phyloP scores from a whole-genome alignment of 2,888 invertebrate species.

The Napeogenes sylphis region DNA sequence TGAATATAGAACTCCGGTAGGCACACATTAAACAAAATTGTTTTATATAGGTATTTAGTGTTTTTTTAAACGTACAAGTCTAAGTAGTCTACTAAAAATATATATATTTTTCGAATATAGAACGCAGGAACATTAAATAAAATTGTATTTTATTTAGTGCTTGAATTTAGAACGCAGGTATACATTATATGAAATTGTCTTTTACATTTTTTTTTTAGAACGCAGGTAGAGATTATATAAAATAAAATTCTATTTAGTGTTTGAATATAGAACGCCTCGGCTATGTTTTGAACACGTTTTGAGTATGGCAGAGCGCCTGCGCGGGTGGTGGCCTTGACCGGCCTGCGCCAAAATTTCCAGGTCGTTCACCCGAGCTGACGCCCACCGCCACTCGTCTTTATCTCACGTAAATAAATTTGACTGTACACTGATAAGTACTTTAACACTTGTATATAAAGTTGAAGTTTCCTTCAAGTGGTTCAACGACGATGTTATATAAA shows the following conservation, averaged over 20 bases:
- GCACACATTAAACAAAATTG: neutral
- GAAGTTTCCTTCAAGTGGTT: conserved; percentile 31
- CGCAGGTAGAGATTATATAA: too few relatives aligned
- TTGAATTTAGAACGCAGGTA: too few relatives aligned
- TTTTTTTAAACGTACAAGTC: too few relatives aligned
- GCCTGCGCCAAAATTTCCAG: conserved; percentile 77
- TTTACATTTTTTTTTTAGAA: too few relatives aligned
- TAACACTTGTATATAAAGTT: conserved; percentile 35
- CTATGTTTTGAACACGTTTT: conserved; percentile 8
- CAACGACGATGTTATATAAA: conserved; percentile 49
- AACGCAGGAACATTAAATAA: neutral
- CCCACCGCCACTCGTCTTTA: conserved; percentile 70
- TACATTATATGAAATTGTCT: too few relatives aligned
- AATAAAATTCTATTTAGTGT: neutral
- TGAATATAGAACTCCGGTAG: too few relatives aligned
- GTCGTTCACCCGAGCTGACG: conserved; percentile 70
- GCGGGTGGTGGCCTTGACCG: conserved; percentile 72
- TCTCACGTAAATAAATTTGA: conserved; percentile 61
- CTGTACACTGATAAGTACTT: conserved; percentile 44
- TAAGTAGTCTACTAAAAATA: too few relatives aligned
- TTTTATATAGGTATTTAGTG: neutral
- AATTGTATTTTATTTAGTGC: neutral
- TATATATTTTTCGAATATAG: too few relatives aligned
- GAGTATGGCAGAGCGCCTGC: conserved; percentile 50
- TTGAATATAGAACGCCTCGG: conserved; percentile 4